Conservation (phyloP, 1,140 invertebrate genomes). For the Drosophila simulans region DNA sequence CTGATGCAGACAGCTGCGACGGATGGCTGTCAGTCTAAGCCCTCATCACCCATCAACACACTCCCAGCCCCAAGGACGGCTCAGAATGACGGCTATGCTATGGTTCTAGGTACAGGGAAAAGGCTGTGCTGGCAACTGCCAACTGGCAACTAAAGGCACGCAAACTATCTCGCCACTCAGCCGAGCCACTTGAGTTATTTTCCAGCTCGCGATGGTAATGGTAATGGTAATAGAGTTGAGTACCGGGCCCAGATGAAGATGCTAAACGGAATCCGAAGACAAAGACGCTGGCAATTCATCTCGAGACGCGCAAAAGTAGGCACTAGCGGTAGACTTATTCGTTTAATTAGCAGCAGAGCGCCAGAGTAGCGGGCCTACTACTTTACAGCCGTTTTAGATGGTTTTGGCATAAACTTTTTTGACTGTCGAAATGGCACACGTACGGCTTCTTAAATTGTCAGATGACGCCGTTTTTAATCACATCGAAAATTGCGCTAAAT, state of each 20-base stretch:
- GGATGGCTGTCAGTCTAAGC: slow-evolving; percentile 45
- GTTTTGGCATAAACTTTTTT: slow-evolving; percentile 18
- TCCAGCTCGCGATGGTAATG: slow-evolving; percentile 15
- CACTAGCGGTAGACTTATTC: slow-evolving; percentile 23
- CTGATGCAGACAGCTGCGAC: slow-evolving; percentile 59
- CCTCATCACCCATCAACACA: neutral
- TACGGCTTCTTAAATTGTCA: slow-evolving; percentile 29
- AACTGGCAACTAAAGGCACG: slow-evolving; percentile 56
- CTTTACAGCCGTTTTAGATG: neutral
- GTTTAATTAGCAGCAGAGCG: slow-evolving; percentile 24
- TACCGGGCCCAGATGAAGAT: slow-evolving; percentile 25
- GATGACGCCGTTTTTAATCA: slow-evolving; percentile 62
- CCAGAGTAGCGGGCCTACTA: neutral
- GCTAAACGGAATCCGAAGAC: slow-evolving; percentile 13
- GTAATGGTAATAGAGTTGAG: slow-evolving; percentile 41
- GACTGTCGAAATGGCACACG: slow-evolving; percentile 29
- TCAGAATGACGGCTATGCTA: slow-evolving; percentile 23
- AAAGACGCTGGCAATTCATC: slow-evolving; percentile 26
- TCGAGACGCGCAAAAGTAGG: slow-evolving; percentile 23
- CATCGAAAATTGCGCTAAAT: slow-evolving; percentile 71
- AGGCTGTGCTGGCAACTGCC: slow-evolving; percentile 57
- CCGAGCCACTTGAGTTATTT: slow-evolving; percentile 44
- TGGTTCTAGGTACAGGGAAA: slow-evolving; percentile 50
- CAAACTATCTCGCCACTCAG: slow-evolving; percentile 66
- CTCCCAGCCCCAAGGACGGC: neutral